phyloP scores from a whole-genome alignment of 2,888 invertebrate genomes.

The Leptinotarsa juncta region DNA sequence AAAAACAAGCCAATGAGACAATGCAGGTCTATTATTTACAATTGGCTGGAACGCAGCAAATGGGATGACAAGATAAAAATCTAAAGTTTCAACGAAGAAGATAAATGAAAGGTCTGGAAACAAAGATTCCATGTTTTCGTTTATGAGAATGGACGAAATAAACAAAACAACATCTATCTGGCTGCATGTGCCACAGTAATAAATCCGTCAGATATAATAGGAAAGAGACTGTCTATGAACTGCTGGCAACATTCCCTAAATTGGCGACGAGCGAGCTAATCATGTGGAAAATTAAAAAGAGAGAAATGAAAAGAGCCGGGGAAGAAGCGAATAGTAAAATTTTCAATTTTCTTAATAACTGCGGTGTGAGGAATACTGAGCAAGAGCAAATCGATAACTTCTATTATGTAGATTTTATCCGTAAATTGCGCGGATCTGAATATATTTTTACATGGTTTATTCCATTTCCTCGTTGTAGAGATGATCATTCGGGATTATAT shows the following conservation, averaged over 20 bases:
- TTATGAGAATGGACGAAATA: conserved; percentile 35
- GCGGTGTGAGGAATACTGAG: conserved; percentile 15
- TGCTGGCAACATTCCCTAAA: conserved; percentile 38
- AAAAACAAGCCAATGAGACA: background rate
- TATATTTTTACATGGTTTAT: conserved; percentile 3
- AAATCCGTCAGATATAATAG: conserved; percentile 52
- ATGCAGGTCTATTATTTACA: conserved; percentile 33
- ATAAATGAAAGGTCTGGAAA: conserved; percentile 33
- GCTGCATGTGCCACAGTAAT: conserved; percentile 34
- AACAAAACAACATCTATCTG: conserved; percentile 34
- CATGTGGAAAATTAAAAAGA: conserved; percentile 43
- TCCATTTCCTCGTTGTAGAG: background rate
- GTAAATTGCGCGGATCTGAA: conserved; percentile 10
- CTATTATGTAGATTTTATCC: conserved; percentile 18
- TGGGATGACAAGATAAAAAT: conserved; percentile 46
- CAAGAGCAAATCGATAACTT: conserved; percentile 14
- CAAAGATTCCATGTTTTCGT: conserved; percentile 39
- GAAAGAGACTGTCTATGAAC: conserved; percentile 48
- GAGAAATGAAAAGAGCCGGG: conserved; percentile 26
- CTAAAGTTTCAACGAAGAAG: conserved; percentile 40
- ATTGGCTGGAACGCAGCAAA: conserved; percentile 41
- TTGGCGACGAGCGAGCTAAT: conserved; percentile 34
- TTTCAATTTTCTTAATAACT: conserved; percentile 29
- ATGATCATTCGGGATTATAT: background rate
- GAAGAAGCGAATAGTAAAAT: conserved; percentile 27